phyloP scores from a whole-genome alignment of 2,888 invertebrate genomes.

The Limnephilus rhombicus region DNA sequence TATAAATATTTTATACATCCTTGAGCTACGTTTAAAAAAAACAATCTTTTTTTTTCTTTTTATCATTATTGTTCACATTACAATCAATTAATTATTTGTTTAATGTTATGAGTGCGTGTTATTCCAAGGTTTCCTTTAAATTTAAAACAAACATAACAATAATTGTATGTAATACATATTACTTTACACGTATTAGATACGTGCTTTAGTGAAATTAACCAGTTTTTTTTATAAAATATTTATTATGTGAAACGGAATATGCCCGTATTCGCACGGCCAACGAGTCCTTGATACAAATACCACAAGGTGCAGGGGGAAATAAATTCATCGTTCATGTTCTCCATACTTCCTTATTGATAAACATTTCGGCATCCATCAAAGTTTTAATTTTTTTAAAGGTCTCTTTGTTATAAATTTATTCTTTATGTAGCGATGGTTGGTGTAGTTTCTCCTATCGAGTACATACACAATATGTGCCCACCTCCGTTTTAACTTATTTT shows the following conservation, averaged over 20 bases:
- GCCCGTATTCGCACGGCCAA: constrained; percentile 19
- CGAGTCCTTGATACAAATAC: constrained; percentile 37
- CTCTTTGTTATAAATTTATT: neutral
- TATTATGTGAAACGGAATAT: constrained; percentile 26
- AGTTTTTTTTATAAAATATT: neutral
- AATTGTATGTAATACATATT: neutral
- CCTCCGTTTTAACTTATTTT: too few relatives aligned
- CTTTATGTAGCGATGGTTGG: neutral
- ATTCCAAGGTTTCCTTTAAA: neutral
- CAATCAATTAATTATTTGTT: neutral
- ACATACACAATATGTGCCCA: too few relatives aligned
- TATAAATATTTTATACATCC: neutral
- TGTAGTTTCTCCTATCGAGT: neutral
- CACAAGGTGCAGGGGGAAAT: neutral
- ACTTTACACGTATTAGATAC: neutral
- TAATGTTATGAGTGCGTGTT: neutral
- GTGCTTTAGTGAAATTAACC: neutral
- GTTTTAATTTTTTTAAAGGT: neutral
- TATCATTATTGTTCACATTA: neutral
- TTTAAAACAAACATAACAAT: neutral
- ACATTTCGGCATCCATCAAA: neutral
- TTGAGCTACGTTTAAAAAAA: neutral
- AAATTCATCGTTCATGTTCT: neutral
- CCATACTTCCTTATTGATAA: constrained; percentile 1
- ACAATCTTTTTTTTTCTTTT: neutral